Conservation (phyloP, 2,797 vertebrate genomes). For the Enteromius anoplus region DNA sequence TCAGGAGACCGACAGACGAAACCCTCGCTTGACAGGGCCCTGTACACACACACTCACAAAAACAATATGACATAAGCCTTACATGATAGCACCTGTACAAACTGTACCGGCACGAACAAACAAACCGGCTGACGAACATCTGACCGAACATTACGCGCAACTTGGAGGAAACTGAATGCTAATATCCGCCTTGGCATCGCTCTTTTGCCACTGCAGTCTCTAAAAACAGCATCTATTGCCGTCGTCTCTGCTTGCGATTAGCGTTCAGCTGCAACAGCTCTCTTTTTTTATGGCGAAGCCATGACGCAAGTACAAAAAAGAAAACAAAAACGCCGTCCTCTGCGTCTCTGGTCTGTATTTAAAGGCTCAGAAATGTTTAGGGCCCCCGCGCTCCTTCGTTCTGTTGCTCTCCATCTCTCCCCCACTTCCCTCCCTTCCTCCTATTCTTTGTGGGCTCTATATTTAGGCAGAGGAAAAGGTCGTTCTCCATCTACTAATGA, state of each 20-base stretch:
- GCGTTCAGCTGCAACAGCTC: constrained; percentile 26
- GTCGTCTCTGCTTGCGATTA: constrained; percentile 30
- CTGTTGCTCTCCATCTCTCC: constrained; percentile 66
- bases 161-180: not conserved
- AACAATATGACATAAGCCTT: constrained; percentile 57
- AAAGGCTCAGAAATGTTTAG: constrained; percentile 52
- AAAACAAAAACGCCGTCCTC: constrained; percentile 29
- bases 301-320: constrained; percentile 47
- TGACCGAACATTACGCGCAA: constrained; percentile 28
- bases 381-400: constrained; percentile 44
- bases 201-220: not conserved
- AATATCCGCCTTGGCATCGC: not conserved
- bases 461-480: constrained; percentile 80
- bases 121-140: constrained; percentile 20
- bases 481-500: constrained; percentile 71
- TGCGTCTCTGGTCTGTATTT: constrained; percentile 41
- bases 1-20: constrained; percentile 44
- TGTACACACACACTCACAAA: constrained; percentile 36
- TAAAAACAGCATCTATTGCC: constrained; percentile 33
- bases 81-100: constrained; percentile 47
- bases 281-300: constrained; percentile 37
- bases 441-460: constrained; percentile 75
- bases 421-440: constrained; percentile 76
- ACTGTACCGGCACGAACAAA: constrained; percentile 16
- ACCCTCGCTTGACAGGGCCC: constrained; percentile 29